Evolutionary conservation across 2,113 vertebrate species (phyloP).

Genomic region (Podilymbus podiceps): DNA sequence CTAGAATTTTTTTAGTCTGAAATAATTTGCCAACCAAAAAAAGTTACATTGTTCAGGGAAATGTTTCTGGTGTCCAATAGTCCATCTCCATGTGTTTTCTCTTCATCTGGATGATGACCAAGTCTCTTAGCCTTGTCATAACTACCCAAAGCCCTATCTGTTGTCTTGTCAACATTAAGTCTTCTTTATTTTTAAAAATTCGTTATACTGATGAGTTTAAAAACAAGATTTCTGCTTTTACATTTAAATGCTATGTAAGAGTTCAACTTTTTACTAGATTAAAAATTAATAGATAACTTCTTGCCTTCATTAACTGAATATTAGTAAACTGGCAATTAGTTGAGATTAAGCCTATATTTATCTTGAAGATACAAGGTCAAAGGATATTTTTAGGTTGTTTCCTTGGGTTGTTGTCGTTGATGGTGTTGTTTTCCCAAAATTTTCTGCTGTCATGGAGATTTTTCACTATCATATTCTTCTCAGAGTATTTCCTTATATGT

Average conservation of each 20-base stretch:
- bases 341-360: background rate
- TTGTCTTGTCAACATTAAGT: background rate
- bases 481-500: background rate
- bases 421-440: background rate
- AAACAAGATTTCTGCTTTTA: background rate
- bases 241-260: background rate
- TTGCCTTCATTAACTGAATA: background rate
- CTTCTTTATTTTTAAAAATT: background rate
- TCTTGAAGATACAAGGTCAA: background rate
- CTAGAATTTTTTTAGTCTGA: background rate
- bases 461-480: background rate
- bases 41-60: background rate
- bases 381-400: background rate
- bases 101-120: background rate
- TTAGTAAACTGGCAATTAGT: background rate
- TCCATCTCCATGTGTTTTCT: background rate
- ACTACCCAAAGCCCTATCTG: background rate
- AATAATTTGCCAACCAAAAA: background rate
- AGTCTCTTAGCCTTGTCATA: background rate
- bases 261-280: background rate
- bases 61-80: background rate
- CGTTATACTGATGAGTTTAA: background rate
- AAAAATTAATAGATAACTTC: background rate
- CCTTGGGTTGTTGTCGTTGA: background rate
- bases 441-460: background rate